Evolutionary conservation across 2,797 vertebrate species (phyloP).

Genomic region (Pseudomugil gertrudae): DNA sequence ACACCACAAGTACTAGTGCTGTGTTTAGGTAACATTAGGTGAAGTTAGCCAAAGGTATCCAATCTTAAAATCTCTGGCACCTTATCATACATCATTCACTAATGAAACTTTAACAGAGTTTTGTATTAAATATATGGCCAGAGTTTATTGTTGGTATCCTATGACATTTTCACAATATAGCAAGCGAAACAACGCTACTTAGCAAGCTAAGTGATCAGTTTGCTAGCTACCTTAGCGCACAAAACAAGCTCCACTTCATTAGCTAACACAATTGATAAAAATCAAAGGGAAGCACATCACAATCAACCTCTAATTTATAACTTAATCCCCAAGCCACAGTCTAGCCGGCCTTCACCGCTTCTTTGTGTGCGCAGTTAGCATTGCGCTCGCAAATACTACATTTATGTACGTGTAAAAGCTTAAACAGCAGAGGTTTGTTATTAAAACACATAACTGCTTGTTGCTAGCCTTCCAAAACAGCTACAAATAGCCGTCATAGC

Average conservation of each 20-base stretch:
- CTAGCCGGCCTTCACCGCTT: not conserved
- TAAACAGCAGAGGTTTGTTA: not conserved
- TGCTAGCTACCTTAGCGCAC: constrained; percentile 71
- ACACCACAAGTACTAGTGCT: too few relatives aligned
- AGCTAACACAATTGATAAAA: constrained; percentile 60
- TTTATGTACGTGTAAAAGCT: accelerated
- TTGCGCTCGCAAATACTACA: too few relatives aligned
- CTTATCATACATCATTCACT: not conserved
- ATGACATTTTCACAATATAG: not conserved
- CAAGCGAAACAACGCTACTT: not conserved
- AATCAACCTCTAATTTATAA: constrained; percentile 12
- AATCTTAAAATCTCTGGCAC: too few relatives aligned
- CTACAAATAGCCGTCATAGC: constrained; percentile 80
- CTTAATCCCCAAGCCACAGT: constrained; percentile 35
- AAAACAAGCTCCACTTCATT: constrained; percentile 51
- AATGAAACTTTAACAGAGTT: not conserved
- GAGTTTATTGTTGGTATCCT: not conserved
- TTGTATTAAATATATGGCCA: not conserved
- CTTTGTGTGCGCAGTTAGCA: not conserved
- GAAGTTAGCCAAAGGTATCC: too few relatives aligned
- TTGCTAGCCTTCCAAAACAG: constrained; percentile 68
- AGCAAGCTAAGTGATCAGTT: constrained; percentile 37
- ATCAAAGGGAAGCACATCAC: constrained; percentile 44
- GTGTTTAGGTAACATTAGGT: too few relatives aligned
- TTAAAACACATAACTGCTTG: constrained; percentile 24